Percentiles rank a stretch among this genome's conserved stretches.
phyloP scores from a whole-genome alignment of 2,888 invertebrate species.

The Pyrgus malvae region DNA sequence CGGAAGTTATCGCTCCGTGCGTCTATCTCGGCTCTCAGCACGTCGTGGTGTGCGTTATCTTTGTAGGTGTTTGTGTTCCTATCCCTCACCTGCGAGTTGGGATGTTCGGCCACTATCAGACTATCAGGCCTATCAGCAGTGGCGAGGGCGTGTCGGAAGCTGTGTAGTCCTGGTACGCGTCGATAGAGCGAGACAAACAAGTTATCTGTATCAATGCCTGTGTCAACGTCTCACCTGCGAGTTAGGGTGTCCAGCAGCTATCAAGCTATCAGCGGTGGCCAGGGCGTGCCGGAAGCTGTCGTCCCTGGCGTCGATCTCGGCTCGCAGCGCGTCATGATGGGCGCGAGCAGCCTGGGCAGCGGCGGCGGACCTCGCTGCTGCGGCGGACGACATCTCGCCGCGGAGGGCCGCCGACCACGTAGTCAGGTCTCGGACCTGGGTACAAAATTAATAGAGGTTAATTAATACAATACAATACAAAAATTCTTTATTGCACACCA shows the following conservation, averaged over 20 bases:
- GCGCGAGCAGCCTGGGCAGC: conserved; percentile 90
- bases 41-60: no score
- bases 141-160: no score
- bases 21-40: no score
- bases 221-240: conserved; percentile 48
- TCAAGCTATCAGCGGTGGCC: conserved; percentile 90
- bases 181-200: no score
- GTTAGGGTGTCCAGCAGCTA: conserved; percentile 88
- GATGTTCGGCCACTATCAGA: no score
- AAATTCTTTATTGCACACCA: no score
- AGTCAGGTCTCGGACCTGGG: conserved; percentile 90
- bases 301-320: conserved; percentile 90
- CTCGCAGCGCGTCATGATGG: conserved; percentile 79
- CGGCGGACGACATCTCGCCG: conserved; percentile 88
- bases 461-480: no score
- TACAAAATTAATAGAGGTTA: neutral
- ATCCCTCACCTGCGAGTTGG: no score
- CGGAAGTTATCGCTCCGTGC: no score
- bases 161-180: no score
- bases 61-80: no score
- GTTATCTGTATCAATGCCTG: neutral
- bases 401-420: conserved; percentile 93
- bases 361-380: conserved; percentile 90
- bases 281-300: conserved; percentile 86
- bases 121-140: no score